A percentile compares a stretch with the other conserved stretches of the same genome.
Evolutionary conservation across 2,888 invertebrate genomes (phyloP).

Genomic region (Dasypogon diadema): DNA sequence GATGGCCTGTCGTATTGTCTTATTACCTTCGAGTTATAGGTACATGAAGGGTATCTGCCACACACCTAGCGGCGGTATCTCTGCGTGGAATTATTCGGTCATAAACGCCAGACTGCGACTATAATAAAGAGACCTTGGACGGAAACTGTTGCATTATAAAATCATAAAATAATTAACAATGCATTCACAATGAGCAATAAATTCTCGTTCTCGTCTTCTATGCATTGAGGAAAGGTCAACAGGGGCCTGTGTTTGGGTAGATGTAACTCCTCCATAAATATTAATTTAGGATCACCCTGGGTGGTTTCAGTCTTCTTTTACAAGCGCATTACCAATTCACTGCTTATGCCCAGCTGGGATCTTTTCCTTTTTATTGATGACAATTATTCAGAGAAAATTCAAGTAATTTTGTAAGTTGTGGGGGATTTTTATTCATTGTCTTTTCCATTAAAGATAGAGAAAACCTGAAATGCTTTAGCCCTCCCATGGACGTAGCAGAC

Average conservation of each 20-base stretch:
- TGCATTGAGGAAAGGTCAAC: constrained; percentile 43
- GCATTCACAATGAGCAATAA: constrained; percentile 46
- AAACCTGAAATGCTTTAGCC: no score
- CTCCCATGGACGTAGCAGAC: no score
- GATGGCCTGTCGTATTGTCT: neutral
- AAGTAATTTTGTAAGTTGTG: no score
- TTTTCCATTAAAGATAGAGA: no score
- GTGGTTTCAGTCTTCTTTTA: constrained; percentile 30
- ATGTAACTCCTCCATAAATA: constrained; percentile 30
- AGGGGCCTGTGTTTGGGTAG: constrained; percentile 25
- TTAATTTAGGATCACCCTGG: constrained; percentile 42
- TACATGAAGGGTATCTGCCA: neutral
- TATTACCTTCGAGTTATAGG: no score
- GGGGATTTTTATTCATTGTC: no score
- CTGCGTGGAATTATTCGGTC: neutral
- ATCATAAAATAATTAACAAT: constrained; percentile 48
- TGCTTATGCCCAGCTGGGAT: constrained; percentile 3
- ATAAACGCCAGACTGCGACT: constrained; percentile 11
- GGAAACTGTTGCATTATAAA: constrained; percentile 46
- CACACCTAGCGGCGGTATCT: constrained; percentile 19
- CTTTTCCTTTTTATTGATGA: neutral
- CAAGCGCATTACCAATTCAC: constrained; percentile 27
- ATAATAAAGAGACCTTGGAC: constrained; percentile 18
- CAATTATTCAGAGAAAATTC: no score
- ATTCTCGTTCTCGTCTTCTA: constrained; percentile 21